A percentile compares a stretch with the other conserved stretches of the same genome.
These are phyloP conservation scores for Gymnoscopelus microlampas DNA, from an alignment of 2,797 vertebrate genomes.

Conservation along the genomic window DNA sequence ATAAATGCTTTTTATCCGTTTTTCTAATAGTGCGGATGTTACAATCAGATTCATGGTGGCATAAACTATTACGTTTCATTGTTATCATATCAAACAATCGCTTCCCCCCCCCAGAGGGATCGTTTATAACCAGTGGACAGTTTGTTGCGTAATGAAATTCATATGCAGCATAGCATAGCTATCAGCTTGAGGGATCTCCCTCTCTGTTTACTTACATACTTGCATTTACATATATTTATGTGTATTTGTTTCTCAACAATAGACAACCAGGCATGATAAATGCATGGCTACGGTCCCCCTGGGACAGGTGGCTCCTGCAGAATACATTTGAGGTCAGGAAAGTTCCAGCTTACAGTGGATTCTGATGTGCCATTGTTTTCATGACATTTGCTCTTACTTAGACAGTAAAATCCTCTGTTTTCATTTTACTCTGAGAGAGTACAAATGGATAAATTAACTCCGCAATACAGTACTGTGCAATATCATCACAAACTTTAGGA, in stretches of 20 bases:
- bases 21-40: constrained; percentile 84
- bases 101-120: constrained; percentile 85
- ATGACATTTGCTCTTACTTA: not conserved
- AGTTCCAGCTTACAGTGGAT: constrained; percentile 35
- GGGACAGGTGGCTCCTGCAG: constrained; percentile 53
- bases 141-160: constrained; percentile 86
- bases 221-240: constrained; percentile 80
- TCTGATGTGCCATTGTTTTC: constrained; percentile 23
- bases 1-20: constrained; percentile 75
- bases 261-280: constrained; percentile 79
- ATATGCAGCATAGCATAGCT: constrained; percentile 71
- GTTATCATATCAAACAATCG: constrained; percentile 86
- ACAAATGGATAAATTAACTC: too few relatives aligned
- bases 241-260: constrained; percentile 71
- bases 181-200: constrained; percentile 72
- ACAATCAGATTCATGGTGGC: constrained; percentile 94
- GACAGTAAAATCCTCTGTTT: too few relatives aligned
- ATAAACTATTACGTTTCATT: constrained; percentile 91
- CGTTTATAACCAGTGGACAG: constrained; percentile 89
- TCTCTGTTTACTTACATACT: constrained; percentile 72
- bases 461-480: not conserved
- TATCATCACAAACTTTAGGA: not conserved
- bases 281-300: constrained; percentile 52
- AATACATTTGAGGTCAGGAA: constrained; percentile 57
- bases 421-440: too few relatives aligned